These are phyloP conservation scores for Holacanthus passer DNA, from an alignment of 2,113 vertebrate species.

Conservation along the genomic window DNA sequence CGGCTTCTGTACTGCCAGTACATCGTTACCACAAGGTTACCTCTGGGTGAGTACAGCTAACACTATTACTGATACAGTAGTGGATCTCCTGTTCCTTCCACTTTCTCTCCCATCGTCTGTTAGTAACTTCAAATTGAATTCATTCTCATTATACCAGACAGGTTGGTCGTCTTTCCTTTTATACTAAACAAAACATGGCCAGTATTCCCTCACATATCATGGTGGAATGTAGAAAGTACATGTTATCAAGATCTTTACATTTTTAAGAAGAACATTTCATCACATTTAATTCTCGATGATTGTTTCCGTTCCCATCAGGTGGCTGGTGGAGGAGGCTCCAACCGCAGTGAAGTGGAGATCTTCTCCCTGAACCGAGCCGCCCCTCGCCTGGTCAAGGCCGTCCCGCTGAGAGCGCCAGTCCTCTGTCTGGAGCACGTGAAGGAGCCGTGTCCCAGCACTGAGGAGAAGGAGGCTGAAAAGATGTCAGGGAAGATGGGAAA, in stretches of 20 bases:
- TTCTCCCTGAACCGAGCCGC: conserved; percentile 59
- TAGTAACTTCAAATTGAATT: not conserved
- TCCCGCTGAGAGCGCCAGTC: conserved; percentile 35
- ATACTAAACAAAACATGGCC: too few species aligned
- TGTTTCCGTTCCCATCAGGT: conserved; percentile 32
- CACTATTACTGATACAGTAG: too few species aligned
- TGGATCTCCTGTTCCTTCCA: not conserved
- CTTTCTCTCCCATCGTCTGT: not conserved
- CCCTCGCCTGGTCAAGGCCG: conserved; percentile 60
- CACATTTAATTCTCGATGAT: too few species aligned
- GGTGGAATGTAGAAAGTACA: too few species aligned
- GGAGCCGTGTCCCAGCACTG: conserved; percentile 28
- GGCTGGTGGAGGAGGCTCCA: conserved; percentile 50
- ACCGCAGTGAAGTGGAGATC: conserved; percentile 54
- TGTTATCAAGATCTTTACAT: too few species aligned
- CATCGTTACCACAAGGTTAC: conserved; percentile 65
- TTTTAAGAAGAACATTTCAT: too few species aligned
- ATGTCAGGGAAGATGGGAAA: conserved; percentile 32
- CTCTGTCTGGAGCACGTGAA: conserved; percentile 63
- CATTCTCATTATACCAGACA: not conserved
- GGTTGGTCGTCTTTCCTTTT: too few species aligned
- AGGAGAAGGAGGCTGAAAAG: conserved; percentile 18
- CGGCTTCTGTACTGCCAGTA: conserved; percentile 57
- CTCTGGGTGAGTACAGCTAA: conserved; percentile 59
- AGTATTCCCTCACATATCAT: too few species aligned